Percentiles rank a stretch among this genome's conserved stretches.
These are phyloP conservation scores for Ailuropoda melanoleuca DNA, from an alignment of 2,113 vertebrate genomes.

Conservation along the genomic window DNA sequence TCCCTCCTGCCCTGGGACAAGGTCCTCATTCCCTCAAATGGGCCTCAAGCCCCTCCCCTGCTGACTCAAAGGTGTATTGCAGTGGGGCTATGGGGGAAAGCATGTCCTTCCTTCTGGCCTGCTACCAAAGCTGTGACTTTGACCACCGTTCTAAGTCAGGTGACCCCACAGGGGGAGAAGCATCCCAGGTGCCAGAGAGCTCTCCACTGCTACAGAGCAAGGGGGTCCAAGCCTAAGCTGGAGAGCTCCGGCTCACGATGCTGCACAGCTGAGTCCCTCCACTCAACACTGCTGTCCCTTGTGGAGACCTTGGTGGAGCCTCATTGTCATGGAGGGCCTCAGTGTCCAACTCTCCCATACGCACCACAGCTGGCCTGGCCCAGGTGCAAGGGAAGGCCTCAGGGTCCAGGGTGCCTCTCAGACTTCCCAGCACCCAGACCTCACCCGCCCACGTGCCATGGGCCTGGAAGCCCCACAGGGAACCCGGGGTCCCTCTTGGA, in stretches of 20 bases:
- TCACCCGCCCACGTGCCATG: not conserved
- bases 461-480: not conserved
- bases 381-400: not conserved
- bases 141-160: not conserved
- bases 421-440: not conserved
- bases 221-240: not conserved
- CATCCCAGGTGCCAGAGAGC: not conserved
- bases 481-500: not conserved
- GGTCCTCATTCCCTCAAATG: not conserved
- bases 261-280: not conserved
- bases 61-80: not conserved
- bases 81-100: not conserved
- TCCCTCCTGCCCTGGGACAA: not conserved
- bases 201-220: too few relatives aligned
- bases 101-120: not conserved
- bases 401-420: not conserved
- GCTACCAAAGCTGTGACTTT: not conserved
- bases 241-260: not conserved
- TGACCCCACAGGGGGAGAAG: not conserved
- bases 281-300: too few relatives aligned
- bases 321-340: not conserved
- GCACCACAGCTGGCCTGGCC: not conserved
- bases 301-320: not conserved
- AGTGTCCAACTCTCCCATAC: not conserved
- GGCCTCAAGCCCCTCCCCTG: not conserved